Evolutionary conservation across 2,113 vertebrate species (phyloP).

Genomic region (cat (Felis catus)): DNA sequence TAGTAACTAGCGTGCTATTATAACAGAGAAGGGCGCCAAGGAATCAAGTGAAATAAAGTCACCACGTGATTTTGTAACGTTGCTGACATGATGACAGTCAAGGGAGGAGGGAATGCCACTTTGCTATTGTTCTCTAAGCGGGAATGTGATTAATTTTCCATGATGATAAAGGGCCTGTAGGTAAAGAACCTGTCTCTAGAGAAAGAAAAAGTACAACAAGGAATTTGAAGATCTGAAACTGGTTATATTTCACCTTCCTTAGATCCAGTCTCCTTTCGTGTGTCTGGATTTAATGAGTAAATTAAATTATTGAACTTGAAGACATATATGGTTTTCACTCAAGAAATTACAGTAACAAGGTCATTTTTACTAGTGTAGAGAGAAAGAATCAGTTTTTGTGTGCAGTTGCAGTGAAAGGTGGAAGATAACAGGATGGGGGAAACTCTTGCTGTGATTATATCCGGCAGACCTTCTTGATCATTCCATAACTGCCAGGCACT

Average conservation of each 20-base stretch:
- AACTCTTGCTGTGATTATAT: background rate
- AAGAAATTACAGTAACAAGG: background rate
- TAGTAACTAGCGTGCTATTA: slow-evolving; percentile 68
- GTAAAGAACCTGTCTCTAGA: slow-evolving; percentile 71
- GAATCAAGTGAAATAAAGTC: slow-evolving; percentile 68
- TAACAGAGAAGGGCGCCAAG: slow-evolving; percentile 63
- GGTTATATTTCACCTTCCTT: slow-evolving; percentile 55
- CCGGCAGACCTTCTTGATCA: background rate
- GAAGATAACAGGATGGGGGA: background rate
- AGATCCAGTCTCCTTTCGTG: background rate
- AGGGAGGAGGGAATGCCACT: slow-evolving; percentile 60
- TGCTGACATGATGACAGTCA: slow-evolving; percentile 73
- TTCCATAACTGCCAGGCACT: background rate
- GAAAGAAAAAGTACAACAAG: slow-evolving; percentile 64
- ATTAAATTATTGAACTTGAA: slow-evolving; percentile 50
- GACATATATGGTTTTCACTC: background rate
- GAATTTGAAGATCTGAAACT: slow-evolving; percentile 62
- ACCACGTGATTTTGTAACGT: slow-evolving; percentile 54
- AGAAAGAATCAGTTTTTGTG: background rate
- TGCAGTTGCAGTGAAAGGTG: background rate
- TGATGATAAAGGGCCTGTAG: slow-evolving; percentile 69
- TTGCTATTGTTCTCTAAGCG: slow-evolving; percentile 73
- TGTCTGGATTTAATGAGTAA: slow-evolving; percentile 54
- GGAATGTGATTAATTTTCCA: slow-evolving; percentile 77
- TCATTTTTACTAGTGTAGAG: background rate